Percentiles rank a stretch among this genome's conserved stretches.
These are phyloP conservation scores for Sarcophaga rosellei DNA, from an alignment of 2,888 invertebrate genomes.

Conservation along the genomic window DNA sequence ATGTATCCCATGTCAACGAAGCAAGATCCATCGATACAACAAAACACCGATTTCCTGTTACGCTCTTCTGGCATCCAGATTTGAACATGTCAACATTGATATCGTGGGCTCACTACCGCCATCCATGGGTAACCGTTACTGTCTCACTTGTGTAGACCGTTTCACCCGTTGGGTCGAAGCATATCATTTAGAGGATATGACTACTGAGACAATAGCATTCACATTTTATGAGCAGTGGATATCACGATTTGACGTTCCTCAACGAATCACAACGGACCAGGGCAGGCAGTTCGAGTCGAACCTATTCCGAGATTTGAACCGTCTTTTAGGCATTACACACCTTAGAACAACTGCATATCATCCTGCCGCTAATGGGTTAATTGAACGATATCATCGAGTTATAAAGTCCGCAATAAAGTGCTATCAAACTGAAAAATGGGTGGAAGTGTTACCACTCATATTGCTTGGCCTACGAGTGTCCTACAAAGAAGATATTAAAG, in stretches of 20 bases:
- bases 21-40: slow-evolving; percentile 46
- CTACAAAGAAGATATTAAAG: slow-evolving; percentile 35
- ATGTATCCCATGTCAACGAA: slow-evolving; percentile 43
- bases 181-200: slow-evolving; percentile 45
- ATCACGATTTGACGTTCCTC: slow-evolving; percentile 44
- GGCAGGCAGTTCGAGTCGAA: slow-evolving; percentile 57
- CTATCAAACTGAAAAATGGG: slow-evolving; percentile 54
- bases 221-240: slow-evolving; percentile 32
- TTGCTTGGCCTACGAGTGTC: slow-evolving; percentile 53
- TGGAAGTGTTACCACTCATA: slow-evolving; percentile 50
- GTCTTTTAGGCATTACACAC: slow-evolving; percentile 44
- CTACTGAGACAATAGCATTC: slow-evolving; percentile 28
- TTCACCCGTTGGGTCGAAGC: slow-evolving; percentile 51
- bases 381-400: slow-evolving; percentile 52
- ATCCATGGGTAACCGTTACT: slow-evolving; percentile 21
- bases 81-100: slow-evolving; percentile 49
- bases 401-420: slow-evolving; percentile 51
- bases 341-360: slow-evolving; percentile 53
- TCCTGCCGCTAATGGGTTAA: slow-evolving; percentile 36
- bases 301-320: slow-evolving; percentile 48
- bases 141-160: slow-evolving; percentile 45
- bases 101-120: slow-evolving; percentile 6
- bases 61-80: slow-evolving; percentile 26
- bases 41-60: slow-evolving; percentile 26
- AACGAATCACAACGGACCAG: slow-evolving; percentile 56